Base-by-base conservation (phyloP, 2,113 vertebrate species). In the Passer domesticus region DNA sequence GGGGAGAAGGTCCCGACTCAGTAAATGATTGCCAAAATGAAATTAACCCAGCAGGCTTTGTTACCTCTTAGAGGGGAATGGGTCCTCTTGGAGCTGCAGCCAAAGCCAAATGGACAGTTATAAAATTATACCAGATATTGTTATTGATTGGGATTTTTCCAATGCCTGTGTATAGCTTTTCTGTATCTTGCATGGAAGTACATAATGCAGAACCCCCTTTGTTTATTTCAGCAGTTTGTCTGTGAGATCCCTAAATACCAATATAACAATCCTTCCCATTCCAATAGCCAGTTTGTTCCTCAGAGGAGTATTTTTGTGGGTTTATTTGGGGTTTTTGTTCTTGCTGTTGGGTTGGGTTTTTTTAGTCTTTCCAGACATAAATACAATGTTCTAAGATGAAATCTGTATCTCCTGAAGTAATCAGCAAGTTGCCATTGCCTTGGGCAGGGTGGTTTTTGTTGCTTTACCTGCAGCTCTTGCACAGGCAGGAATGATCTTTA, bases 321-420 rank as follows among this genome's bases (percentile, higher is more conserved):
- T 33, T 81, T 44, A 12, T 78, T 50, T 66, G 11, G 18, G 5
- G 0, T 13, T 35, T 9, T n/a, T n/a, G 6, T 28, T 6, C 6
- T 31, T 31, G 6, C 15, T 30, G 9, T 13, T 30, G 4, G 8
- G 3, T n/a, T 33, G 25, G 12, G 0, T 19, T 24, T 19, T 39
- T 47, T 60, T 13, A 30, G 15, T 31, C 9, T 59, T 62, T 75
- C 16, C 30, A 44, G 24, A 35, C 59, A 25, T 3, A 33, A 66
- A n/a, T 55, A 43, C 39, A 53, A 62, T 8, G 3, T 59, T 77
- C 20, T 2, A 6, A 21, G 41, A 37, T 70, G 8, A 74, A 85
- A 69, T 55, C 8, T 85, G 27, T 7, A 43, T 83, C 46, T 14
- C 8, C 39, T 52, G 60, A 74, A 68, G 8, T 55, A 46, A 16